phyloP scores from a whole-genome alignment of 1,140 invertebrate species.

The Galendromus occidentalis region DNA sequence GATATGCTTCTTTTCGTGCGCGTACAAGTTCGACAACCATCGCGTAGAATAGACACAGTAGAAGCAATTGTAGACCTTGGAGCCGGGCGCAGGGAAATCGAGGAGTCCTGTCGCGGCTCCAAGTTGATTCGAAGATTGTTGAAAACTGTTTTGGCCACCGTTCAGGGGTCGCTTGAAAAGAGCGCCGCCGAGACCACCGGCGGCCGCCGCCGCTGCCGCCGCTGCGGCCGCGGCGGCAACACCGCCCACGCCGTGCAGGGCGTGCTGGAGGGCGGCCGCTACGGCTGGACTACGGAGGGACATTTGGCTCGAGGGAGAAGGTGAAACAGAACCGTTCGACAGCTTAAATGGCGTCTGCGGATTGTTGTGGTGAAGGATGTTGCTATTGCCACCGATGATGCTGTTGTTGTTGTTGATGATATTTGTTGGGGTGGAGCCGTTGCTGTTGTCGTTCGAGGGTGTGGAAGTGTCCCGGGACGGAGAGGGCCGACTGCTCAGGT shows the following conservation, averaged over 20 bases:
- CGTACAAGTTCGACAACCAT: slow-evolving; percentile 64
- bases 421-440: slow-evolving; percentile 16
- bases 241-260: slow-evolving; percentile 14
- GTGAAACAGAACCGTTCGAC: background rate
- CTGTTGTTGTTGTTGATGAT: background rate
- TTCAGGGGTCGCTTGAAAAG: slow-evolving; percentile 9
- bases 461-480: background rate
- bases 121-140: no score
- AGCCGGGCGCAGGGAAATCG: slow-evolving; percentile 14
- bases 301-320: background rate
- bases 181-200: background rate
- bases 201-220: background rate
- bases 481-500: background rate
- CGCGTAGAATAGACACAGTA: slow-evolving; percentile 71
- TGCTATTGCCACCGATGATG: background rate
- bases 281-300: slow-evolving; percentile 11
- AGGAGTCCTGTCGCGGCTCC: background rate
- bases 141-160: background rate
- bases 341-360: background rate
- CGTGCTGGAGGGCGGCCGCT: background rate
- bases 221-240: slow-evolving; percentile 16
- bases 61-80: slow-evolving; percentile 54
- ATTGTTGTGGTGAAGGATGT: background rate
- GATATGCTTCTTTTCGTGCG: slow-evolving; percentile 63
- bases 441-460: slow-evolving; percentile 13